Percentiles rank a stretch among this genome's conserved stretches.
Evolutionary conservation across 2,797 vertebrate genomes (phyloP).

Genomic region (Gadopsis bispinosus): DNA sequence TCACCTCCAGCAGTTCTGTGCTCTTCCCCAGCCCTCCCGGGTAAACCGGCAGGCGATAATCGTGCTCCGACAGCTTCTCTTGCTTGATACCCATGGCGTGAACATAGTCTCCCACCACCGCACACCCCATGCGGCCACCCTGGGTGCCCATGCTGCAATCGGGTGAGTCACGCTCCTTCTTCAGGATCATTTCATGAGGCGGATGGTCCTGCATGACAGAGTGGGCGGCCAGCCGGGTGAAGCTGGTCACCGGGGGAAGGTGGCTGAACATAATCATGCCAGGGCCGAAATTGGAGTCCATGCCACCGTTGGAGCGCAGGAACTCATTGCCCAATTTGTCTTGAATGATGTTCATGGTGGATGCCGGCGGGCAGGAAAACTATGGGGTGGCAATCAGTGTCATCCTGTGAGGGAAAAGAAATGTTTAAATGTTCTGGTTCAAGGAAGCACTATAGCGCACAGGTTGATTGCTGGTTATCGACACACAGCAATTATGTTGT

Average conservation of each 20-base stretch:
- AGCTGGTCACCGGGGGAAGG: conserved; percentile 97
- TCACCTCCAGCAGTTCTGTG: conserved; percentile 83
- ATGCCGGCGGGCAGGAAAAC: conserved; percentile 63
- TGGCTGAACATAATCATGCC: conserved; percentile 99
- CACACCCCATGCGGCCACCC: conserved; percentile 55
- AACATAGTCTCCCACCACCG: conserved; percentile 79
- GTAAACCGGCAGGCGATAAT: conserved; percentile 87
- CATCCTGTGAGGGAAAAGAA: conserved; percentile 71
- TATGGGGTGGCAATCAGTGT: conserved; percentile 77
- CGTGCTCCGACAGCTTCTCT: conserved; percentile 92
- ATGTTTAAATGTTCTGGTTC: neutral
- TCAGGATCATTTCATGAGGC: conserved; percentile 91
- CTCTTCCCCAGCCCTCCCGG: conserved; percentile 75
- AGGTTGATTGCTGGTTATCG: neutral
- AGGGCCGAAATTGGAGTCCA: conserved; percentile 92
- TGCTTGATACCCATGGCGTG: conserved; percentile 93
- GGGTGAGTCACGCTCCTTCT: conserved; percentile 94
- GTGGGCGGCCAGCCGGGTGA: conserved; percentile 91
- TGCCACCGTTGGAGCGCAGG: conserved; percentile 90
- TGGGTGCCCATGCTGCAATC: conserved; percentile 77
- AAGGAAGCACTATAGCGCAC: neutral
- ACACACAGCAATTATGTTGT: conserved; percentile 42
- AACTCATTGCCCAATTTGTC: conserved; percentile 93
- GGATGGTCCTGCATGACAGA: conserved; percentile 88
- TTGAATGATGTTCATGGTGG: conserved; percentile 89